Base-by-base conservation (phyloP, 2,888 invertebrate species). In the Flexamia atlantica region DNA sequence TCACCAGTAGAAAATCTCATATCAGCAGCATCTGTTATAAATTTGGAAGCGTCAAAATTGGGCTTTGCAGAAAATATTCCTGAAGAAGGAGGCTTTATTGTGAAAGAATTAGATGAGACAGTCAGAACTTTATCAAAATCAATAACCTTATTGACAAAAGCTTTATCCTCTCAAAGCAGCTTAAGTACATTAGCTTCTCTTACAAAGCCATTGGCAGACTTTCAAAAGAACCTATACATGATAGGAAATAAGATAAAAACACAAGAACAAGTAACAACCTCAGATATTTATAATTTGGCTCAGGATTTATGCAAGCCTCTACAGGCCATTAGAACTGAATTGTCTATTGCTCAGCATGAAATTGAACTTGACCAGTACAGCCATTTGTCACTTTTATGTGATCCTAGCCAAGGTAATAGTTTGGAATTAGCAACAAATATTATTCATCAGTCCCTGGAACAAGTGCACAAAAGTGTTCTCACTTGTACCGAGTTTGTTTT, bases 391-490 rank as follows among this genome's bases (percentile, higher is more conserved):
- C 40, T 76, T 1, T 25, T n/a, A 23, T 7, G 30, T 79, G 79
- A 57, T 53, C 3, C 36, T 36, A 9, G 0, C 14, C 53, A 32
- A n/a, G 76, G 28, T 12, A 50, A 72, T 40, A 72, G 40, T 10
- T 36, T 30, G 7, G 57, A 79, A 30, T 53, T n/a, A 10, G 30
- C 79, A 32, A 32, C 79, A 53, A 57, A 53, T 20, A 57, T 57
- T 79, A 50, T 79, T n/a, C 50, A 57, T 36, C 85, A 86, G 70
- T 88, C 90, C 0, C 79, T 90, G 1, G 87, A 89, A 81, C 89
- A 89, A 42, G 84, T 90, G 40, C 88, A 89, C 42, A 88, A 89
- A 36, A 89, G 89, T 72, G 89, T 90, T 28, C 88, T 88, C 0
- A 86, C 87, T 20, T 89, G 90, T 50, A 89, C 90, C 70, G 89